These are phyloP conservation scores for Sclerodermus sp. DNA, from an alignment of 2,888 invertebrate species.

Conservation along the genomic window DNA sequence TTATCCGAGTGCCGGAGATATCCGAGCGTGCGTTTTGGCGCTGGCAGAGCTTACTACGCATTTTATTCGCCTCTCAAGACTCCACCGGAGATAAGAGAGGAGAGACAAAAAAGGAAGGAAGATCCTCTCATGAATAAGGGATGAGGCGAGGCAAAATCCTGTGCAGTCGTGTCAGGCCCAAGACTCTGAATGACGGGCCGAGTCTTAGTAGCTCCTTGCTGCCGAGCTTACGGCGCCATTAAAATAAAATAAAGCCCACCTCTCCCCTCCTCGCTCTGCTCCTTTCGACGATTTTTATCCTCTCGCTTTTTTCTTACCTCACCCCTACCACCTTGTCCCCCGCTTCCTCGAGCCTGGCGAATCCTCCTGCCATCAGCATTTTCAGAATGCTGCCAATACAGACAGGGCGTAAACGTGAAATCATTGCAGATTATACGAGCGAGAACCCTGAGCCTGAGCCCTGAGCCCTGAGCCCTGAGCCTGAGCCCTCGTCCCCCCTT, in stretches of 20 bases:
- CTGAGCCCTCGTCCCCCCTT: constrained; percentile 6
- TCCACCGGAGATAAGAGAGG: constrained; percentile 1
- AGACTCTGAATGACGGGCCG: constrained; percentile 35
- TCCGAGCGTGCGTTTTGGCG: too few species aligned
- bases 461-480: constrained; percentile 6
- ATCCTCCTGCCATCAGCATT: constrained; percentile 27
- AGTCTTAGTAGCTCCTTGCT: constrained; percentile 31
- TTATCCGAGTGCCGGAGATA: too few species aligned
- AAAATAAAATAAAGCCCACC: constrained; percentile 48
- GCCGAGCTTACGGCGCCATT: constrained; percentile 44
- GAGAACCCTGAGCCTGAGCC: constrained; percentile 7
- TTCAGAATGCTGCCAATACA: constrained; percentile 36
- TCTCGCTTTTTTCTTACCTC: constrained; percentile 4
- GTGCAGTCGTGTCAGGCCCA: constrained; percentile 26
- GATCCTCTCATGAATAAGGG: constrained; percentile 45
- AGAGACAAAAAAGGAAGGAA: constrained; percentile 6
- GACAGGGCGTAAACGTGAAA: constrained; percentile 38
- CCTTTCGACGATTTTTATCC: background rate
- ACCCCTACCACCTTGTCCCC: constrained; percentile 2
- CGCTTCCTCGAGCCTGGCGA: constrained; percentile 9
- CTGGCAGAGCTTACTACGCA: too few species aligned
- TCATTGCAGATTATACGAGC: constrained; percentile 40
- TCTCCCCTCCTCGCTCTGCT: constrained; percentile 21
- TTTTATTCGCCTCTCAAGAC: background rate
- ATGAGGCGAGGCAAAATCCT: constrained; percentile 44